Evolutionary conservation across 2,797 vertebrate species (phyloP), one percentile per base, ranked within the genome.

Genomic region (Pangasius krempfi): DNA sequence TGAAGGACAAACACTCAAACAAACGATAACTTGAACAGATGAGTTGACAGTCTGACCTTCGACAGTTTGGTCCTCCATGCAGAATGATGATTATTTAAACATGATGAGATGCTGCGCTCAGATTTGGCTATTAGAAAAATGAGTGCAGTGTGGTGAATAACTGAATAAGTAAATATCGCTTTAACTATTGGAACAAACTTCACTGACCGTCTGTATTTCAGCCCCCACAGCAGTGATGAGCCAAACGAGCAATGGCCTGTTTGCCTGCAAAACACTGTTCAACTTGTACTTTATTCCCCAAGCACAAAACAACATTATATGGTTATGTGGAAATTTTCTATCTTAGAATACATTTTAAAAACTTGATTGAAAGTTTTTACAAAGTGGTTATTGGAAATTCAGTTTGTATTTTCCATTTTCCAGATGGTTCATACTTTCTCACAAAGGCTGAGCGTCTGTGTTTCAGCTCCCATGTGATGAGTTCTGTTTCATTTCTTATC

Each of bases 131-230:
- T 33, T 25, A 75, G 25, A 12, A 47, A 75, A 22, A 25, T 25
- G 20, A 47, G 20, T 27, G 40, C 8, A 47, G 4, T 18, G 54
- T 56, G 54, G 14, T 56, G 16, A 56, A 56, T 25, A 14, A 44
- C 40, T 47, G 8, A 75, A 25, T 75, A 47, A 47, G 22, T 75
- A 25, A 47, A 47, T 75, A 75, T 5, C 9, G 0, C 12, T 47
- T 44, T 44, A 75, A 75, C 64, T 70, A 37, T 40, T 33, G 56
- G 27, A 62, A 86, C 70, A 86, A n/a, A 60, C 37, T 60, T 75
- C 13, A 12, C 54, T 60, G 25, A 86, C 85, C 37, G 27, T 73
- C 70, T 86, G 84, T 62, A 60, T n/a, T 47, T 75, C 85, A 10
- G 70, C 70, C 85, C 37, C 85, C 85, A 58, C 68, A 58, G 22